Percentiles rank a stretch among this genome's conserved stretches.
Evolutionary conservation across 2,113 vertebrate genomes (phyloP).

Genomic region (Cyanocitta stelleri): DNA sequence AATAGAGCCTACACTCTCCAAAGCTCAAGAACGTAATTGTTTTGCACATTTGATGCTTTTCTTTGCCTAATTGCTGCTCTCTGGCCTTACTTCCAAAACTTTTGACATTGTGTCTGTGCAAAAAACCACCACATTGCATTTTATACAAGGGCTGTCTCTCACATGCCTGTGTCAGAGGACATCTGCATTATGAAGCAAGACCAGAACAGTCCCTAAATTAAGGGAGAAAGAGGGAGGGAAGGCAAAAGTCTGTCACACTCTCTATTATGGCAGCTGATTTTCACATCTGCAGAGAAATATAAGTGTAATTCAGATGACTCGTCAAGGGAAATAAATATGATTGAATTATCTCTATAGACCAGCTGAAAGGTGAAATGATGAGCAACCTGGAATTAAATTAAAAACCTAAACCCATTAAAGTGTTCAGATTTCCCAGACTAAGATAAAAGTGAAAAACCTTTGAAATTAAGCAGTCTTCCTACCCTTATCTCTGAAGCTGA

Average conservation of each 20-base stretch:
- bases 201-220: background rate
- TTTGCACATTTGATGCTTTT: background rate
- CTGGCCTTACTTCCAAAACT: background rate
- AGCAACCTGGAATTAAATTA: constrained; percentile 67
- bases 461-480: constrained; percentile 64
- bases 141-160: background rate
- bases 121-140: background rate
- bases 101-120: background rate
- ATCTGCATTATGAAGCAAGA: background rate
- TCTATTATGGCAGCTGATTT: background rate
- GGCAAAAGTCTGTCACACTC: background rate
- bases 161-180: background rate
- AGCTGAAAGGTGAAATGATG: constrained; percentile 67
- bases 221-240: background rate
- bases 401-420: constrained; percentile 63
- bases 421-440: constrained; percentile 52
- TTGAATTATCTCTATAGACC: constrained; percentile 61
- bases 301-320: constrained; percentile 38
- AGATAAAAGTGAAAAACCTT: constrained; percentile 64
- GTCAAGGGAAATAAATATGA: constrained; percentile 62
- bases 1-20: background rate
- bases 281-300: constrained; percentile 25
- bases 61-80: background rate
- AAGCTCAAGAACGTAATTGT: background rate
- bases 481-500: constrained; percentile 46